Base-by-base conservation (phyloP, 1,140 invertebrate species). In the Drosophila bipectinata region DNA sequence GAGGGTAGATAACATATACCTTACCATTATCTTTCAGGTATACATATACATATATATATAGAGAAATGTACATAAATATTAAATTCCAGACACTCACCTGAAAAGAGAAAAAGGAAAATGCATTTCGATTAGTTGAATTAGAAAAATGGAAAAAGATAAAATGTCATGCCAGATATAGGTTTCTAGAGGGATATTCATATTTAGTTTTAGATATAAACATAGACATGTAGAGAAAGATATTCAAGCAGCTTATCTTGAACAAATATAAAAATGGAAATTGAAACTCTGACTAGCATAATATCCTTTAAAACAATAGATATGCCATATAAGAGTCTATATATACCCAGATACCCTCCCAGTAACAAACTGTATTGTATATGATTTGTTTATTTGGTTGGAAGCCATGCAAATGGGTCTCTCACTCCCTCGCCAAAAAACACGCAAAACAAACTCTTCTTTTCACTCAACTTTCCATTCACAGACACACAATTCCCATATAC, bases 11-110 rank as follows among this genome's bases (percentile, higher is more conserved):
- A 37, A 37, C 34, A 37, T 37, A 64, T 63, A 64, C 10, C 59
- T 67, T 67, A 67, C 63, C 63, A 64, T 66, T 44, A 44, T 44
- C 41, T 18, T 18, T 9, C 8, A 12, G 32, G 32, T 30, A 32
- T 10, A 32, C 8, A 32, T 32, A 32, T 32, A 28, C 7, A 28
- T 10, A 32, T 32, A 28, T 28, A 28, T 32, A 32, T 1, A 32
- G 3, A 10, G 32, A 32, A 32, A 32, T 41, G 12, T 41, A 14
- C 12, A 41, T 14, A 41, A 41, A 41, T 41, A 37, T 30, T 5
- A 49, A 49, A 49, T 61, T 18, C 14, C 14, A 49, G 24, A 44
- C 26, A 74, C 72, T 74, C 58, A 74, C 72, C 72, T 74, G 59
- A 7, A 72, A 72, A 32, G 6, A 72, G 8, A 72, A n/a, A 72